phyloP scores from a whole-genome alignment of 1,140 invertebrate genomes.

The Bombus vancouverensis region DNA sequence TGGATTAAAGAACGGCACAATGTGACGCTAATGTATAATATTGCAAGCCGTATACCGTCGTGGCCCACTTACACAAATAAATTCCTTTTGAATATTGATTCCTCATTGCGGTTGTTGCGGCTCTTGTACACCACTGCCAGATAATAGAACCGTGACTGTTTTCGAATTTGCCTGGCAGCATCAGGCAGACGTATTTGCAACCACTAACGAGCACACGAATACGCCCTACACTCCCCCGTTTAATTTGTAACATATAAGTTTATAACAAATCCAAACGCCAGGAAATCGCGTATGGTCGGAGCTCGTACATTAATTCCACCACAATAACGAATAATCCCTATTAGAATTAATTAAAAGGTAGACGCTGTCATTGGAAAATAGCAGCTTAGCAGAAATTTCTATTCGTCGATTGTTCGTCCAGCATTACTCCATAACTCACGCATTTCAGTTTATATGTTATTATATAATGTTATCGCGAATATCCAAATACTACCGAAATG shows the following conservation, averaged over 20 bases:
- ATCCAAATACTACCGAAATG: too few species aligned
- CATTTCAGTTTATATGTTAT: too few species aligned
- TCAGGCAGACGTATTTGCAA: conserved; percentile 20
- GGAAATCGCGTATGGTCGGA: neutral
- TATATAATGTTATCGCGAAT: too few species aligned
- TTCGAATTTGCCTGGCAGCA: conserved; percentile 44
- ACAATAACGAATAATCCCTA: neutral
- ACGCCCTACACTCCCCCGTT: neutral
- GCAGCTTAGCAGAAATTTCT: neutral
- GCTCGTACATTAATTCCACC: neutral
- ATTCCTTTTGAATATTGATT: conserved; percentile 57
- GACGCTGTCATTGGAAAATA: neutral
- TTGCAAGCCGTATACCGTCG: neutral
- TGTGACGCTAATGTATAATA: conserved; percentile 1
- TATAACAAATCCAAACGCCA: neutral
- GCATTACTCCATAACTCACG: too few species aligned
- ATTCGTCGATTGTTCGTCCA: neutral
- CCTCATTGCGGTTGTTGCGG: conserved; percentile 35
- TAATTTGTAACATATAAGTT: conserved; percentile 26
- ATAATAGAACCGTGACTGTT: conserved; percentile 50
- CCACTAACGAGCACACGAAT: conserved; percentile 28
- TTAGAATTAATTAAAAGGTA: neutral
- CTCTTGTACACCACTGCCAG: conserved; percentile 17
- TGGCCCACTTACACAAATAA: conserved; percentile 42
- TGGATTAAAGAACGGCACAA: conserved; percentile 7